Base-by-base conservation (phyloP, 2,113 vertebrate species). In the Tyrannus savana region DNA sequence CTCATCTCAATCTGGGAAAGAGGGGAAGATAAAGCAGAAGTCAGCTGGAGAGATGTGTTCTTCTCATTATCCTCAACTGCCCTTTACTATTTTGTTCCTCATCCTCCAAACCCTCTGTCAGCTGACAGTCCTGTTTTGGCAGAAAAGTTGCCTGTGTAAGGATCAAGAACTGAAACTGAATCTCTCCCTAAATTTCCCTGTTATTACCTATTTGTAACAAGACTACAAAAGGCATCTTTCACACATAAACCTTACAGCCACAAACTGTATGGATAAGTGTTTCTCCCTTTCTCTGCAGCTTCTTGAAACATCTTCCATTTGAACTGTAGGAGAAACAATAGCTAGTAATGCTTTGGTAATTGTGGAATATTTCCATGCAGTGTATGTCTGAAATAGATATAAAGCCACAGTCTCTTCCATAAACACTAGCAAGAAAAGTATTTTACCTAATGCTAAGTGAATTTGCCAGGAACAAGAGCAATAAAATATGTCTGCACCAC, bases 1-100 rank as follows among this genome's bases (percentile, higher is more conserved):
- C 90, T 96, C 93, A 92, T 89, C 66, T 44, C 44, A 95, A 87
- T 56, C 50, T 91, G 71, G 90, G 80, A 83, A 92, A 84, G 67
- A 87, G 72, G 84, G 47, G 2, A 19, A 89, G 66, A 89, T 39
- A 78, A 79, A 91, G 68, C 52, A 76, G 91, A 95, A 89, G 58
- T 64, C 55, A 78, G 82, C 39, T 95, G 81, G 42, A 44, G 33
- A 91, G 71, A 96, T 47, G 84, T 71, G 87, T 89, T 96, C 93
- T 97, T 96, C 97, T 97, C 94, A 84, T 97, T 96, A 97, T 94
- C 85, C 95, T 94, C 83, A 87, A 59, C 87, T 92, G 92, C 89
- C 84, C 95, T 96, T 95, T 88, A 69, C 80, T 84, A 81, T 81
- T 96, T 90, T 80, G 42, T 37, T 93, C 88, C 88, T 93, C 64